phyloP scores from a whole-genome alignment of 2,113 vertebrate species.

The Odobenus rosmarus region DNA sequence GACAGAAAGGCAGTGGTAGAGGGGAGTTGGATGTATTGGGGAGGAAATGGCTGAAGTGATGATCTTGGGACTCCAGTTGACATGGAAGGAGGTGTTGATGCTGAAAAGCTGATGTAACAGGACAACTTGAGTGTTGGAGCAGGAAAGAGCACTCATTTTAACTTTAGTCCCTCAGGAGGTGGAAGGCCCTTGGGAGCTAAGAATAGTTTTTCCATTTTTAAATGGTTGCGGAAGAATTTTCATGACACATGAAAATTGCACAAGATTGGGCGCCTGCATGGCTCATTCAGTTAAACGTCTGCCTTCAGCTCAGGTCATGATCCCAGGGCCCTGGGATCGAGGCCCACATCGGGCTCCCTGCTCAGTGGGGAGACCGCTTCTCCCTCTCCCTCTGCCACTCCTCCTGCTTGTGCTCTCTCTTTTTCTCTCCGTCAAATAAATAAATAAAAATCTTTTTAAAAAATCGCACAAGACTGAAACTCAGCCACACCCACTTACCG shows the following conservation, averaged over 20 bases:
- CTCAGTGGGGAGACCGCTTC: background rate
- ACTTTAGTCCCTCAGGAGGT: background rate
- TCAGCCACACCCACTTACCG: background rate
- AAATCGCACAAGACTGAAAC: background rate
- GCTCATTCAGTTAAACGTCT: background rate
- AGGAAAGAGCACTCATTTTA: background rate
- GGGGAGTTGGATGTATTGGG: background rate
- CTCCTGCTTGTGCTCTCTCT: background rate
- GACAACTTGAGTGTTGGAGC: background rate
- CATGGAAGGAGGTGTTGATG: background rate
- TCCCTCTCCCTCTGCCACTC: background rate
- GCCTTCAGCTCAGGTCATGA: background rate
- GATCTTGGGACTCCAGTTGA: background rate
- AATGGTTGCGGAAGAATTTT: background rate
- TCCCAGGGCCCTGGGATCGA: fast-evolving
- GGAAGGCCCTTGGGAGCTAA: background rate
- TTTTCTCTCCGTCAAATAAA: background rate
- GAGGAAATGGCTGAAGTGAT: background rate
- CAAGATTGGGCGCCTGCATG: background rate
- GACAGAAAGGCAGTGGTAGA: background rate
- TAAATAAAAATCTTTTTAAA: background rate
- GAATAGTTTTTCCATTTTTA: slow-evolving; percentile 25
- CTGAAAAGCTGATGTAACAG: background rate
- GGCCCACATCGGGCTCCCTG: background rate
- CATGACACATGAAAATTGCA: slow-evolving; percentile 15